Base-by-base conservation (phyloP, 2,113 vertebrate genomes). In the Agapornis roseicollis region DNA sequence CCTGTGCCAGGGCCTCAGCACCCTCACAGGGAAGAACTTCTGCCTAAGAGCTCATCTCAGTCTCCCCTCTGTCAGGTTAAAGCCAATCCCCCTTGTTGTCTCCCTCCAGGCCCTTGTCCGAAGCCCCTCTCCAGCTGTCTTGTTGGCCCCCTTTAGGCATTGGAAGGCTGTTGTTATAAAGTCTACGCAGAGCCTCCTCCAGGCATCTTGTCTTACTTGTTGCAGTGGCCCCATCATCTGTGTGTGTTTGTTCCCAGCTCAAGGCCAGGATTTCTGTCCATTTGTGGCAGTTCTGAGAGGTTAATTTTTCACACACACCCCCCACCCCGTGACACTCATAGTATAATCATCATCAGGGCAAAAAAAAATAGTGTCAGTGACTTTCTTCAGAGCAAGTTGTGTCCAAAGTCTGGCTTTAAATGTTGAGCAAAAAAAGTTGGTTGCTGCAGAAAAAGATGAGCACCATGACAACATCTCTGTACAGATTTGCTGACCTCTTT, bases 401-500 rank as follows among this genome's bases (percentile, higher is more conserved):
- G 28, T 17, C 42, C 39, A 55, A 86, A 55, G 19, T 82, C 37
- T 42, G 4, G 7, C 17, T 89, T 70, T 19, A 89, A 93, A 63
- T 19, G 6, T 25, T 74, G 19, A 53, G 20, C 0, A 52, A 63
- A 68, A 49, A 1, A 9, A 16, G 24, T 63, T 22, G 42, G n/a
- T 68, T 72, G 19, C 50, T 90, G 39, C 28, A 22, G 2, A 35
- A 88, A 77, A 64, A 50, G 52, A 85, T 87, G 69, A 95, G 14
- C 89, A 24, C 89, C 82, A 71, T 2, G 4, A 61, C 0, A 4
- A 53, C 3, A 6, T 87, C 73, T 47, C 46, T 4, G 4, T 49
- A 42, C 41, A 74, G 41, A 97, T 82, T 50, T 47, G 9, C n/a
- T 96, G 82, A 94, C 86, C 77, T 85, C 78, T 96, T 92, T 86